Base-by-base conservation (phyloP, 1,140 invertebrate genomes). In the Drosophila ananassae region DNA sequence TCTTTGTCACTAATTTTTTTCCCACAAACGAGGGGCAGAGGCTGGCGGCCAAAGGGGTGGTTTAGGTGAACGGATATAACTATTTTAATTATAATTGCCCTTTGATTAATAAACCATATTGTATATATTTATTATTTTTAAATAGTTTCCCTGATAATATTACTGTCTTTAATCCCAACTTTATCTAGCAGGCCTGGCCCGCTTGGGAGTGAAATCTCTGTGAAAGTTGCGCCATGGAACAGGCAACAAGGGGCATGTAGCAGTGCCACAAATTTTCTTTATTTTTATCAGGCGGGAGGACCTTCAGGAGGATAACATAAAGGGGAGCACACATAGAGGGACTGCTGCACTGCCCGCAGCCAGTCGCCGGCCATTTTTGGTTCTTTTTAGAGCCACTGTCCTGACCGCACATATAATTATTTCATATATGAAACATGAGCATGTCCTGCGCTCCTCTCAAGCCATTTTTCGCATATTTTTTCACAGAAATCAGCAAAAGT, bases 371-470 rank as follows among this genome's bases (percentile, higher is more conserved):
- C 63, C 55, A 60, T 47, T 47, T 47, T 47, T 24, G 13, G n/a
- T 44, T 7, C 2, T 24, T 68, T 68, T 56, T 22, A 51, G 41
- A 64, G 63, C 34, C 46, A 64, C 73, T 59, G n/a, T 58, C 51
- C 64, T 79, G 83, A 89, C 83, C 83, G 79, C 83, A 89, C 78
- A 89, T 83, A 89, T 89, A 89, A 89, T 89, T 89, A 89, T 89
- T 83, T 89, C 75, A 79, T 73, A 83, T 89, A 77, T 89, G 83
- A 79, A 83, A 89, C 81, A 85, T 84, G 81, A 73, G 79, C 69
- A 66, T 54, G 13, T 4, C 25, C 13, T 47, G 21, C 44, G 5
- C 17, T 7, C 10, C 50, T 77, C 59, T 82, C 71, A 76, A 83
- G 71, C 62, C 75, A 81, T 58, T 59, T 77, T 66, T 80, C 76